Evolutionary conservation across 2,888 invertebrate species (phyloP), one percentile per base, ranked within the genome.

Genomic region (Brassicogethes aeneus): DNA sequence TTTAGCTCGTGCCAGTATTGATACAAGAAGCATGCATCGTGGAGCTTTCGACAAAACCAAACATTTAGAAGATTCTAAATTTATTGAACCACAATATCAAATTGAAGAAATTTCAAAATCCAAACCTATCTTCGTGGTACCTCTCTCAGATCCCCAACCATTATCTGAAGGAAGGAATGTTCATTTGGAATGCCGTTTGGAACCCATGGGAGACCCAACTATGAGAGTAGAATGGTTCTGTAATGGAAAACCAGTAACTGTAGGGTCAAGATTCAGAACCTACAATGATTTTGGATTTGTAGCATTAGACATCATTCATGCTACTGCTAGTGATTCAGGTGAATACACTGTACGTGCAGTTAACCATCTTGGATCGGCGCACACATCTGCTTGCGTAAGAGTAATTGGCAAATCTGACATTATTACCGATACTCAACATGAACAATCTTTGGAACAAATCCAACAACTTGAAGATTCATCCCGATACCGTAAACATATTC

Each of bases 211-310:
- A 32, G 94, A 95, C 66, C 94, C 94, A 3, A 91, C 92, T 0
- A 90, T 94, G 89, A 77, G 89, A 57, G 92, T 93, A 0, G 89
- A 92, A 69, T 94, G 93, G 94, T 93, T 86, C 77, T 91, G 89
- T 59, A 94, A 97, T 68, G 95, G 93, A 16, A 80, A 81, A 58
- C 79, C 89, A 5, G 81, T 89, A 12, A 90, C 92, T 17, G 85
- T 91, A 30, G 91, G 90, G 33, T 91, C 91, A 34, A 80, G 96
- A 60, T 96, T 94, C 73, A 82, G 85, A 62, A 93, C 94, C 15
- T 91, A 93, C 64, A 89, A 93, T 60, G 97, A 99, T 64, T 97
- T 97, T 65, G 97, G 97, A 13, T 95, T 91, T 65, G 93, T 97
- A 39, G 93, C 96, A 29, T 71, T 99, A 53, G 97, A 97, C 60